Evolutionary conservation across 2,888 invertebrate species (phyloP).

Genomic region (Sepioteuthis lessoniana): DNA sequence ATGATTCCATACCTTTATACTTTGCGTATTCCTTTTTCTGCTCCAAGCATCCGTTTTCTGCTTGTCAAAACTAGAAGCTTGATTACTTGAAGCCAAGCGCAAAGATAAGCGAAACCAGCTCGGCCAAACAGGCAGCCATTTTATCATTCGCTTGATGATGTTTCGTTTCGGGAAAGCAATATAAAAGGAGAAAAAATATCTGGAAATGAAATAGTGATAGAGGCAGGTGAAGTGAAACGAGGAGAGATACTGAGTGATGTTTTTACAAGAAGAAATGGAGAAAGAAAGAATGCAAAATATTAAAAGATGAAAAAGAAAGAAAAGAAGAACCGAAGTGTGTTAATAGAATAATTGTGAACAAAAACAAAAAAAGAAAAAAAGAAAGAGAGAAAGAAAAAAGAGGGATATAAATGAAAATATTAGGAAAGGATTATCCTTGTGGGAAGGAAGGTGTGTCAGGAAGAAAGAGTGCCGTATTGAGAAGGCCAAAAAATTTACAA

Average conservation of each 20-base stretch:
- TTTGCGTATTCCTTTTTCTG: background rate
- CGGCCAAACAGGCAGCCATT: background rate
- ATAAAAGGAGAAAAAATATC: background rate
- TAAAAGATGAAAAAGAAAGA: no score
- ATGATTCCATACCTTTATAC: background rate
- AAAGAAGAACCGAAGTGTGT: no score
- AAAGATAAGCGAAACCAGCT: background rate
- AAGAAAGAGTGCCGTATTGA: no score
- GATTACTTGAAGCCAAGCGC: constrained; percentile 6
- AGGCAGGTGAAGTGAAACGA: background rate
- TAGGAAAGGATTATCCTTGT: no score
- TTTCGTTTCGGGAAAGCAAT: background rate
- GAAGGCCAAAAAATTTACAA: no score
- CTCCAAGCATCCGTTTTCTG: background rate
- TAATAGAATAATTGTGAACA: no score
- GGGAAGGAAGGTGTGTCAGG: no score
- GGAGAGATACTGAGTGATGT: background rate
- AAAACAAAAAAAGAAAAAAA: no score
- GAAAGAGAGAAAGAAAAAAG: no score
- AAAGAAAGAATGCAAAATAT: no score
- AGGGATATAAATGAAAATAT: no score
- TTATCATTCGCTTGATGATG: background rate
- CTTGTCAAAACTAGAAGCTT: background rate
- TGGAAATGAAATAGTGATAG: background rate
- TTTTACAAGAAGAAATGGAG: background rate